Evolutionary conservation across 2,888 invertebrate species (phyloP).

Genomic region (Oscheius sp.): DNA sequence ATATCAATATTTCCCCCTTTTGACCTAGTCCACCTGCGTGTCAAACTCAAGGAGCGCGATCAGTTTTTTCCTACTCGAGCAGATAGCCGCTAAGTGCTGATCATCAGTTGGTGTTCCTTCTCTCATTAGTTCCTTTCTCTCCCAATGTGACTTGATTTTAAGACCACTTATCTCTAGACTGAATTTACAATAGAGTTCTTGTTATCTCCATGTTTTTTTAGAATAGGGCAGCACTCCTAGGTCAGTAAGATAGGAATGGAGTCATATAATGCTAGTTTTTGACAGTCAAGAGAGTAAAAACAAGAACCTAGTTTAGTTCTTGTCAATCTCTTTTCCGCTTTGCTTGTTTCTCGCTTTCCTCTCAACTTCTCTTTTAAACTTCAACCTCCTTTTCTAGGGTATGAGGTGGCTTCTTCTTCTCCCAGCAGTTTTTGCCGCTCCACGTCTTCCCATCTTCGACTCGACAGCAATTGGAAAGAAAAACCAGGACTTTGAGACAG

Average conservation of each 20-base stretch:
- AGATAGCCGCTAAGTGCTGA: neutral
- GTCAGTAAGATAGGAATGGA: too few relatives aligned
- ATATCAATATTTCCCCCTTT: neutral
- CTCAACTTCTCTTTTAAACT: neutral
- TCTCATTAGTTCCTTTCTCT: too few relatives aligned
- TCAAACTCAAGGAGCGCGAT: neutral
- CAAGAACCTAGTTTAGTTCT: too few relatives aligned
- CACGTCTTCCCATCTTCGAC: constrained; percentile 6
- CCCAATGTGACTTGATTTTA: too few relatives aligned
- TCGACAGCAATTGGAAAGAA: neutral
- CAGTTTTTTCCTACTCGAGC: constrained; percentile 4
- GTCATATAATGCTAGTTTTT: too few relatives aligned
- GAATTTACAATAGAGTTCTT: too few relatives aligned
- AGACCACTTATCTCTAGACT: too few relatives aligned
- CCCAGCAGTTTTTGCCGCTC: constrained; percentile 19
- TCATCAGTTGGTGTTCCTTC: neutral
- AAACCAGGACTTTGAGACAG: constrained; percentile 1
- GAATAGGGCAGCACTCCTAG: too few relatives aligned
- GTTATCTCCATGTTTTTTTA: too few relatives aligned
- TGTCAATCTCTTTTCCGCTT: neutral
- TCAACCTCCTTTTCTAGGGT: neutral
- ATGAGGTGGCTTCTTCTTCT: constrained; percentile 7
- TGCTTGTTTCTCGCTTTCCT: neutral
- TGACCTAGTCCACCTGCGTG: neutral
- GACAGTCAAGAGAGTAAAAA: too few relatives aligned